Base-by-base conservation (phyloP, 2,888 invertebrate genomes). In the Anoplius nigerrimus region DNA sequence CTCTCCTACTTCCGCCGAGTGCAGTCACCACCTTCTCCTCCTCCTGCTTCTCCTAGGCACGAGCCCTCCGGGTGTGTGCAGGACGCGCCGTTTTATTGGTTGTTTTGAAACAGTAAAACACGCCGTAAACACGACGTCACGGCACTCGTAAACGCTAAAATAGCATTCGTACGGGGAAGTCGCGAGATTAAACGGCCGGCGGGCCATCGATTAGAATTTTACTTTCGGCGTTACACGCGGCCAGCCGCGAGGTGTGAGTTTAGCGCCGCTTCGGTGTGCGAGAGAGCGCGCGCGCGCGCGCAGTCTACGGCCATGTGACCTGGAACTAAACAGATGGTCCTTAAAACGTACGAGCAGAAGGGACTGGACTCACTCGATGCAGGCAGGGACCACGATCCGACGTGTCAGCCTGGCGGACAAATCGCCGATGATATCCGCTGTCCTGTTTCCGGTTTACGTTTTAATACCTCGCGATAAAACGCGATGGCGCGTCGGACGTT, bases 91-190 rank as follows among this genome's bases (percentile, higher is more conserved):
- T 72, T 81, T 82, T 82, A 82, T 78, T 78, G 74, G 66, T 73
- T 79, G 72, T 80, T 81, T 82, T 72, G 72, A 80, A 75, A 80
- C 74, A 69, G 71, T 74, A 69, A 72, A 81, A 73, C 65, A 72
- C 58, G 70, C 61, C 66, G 72, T 78, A 74, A 80, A 81, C 71
- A 67, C 55, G 80, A 63, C 59, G 68, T 74, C 69, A 54, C 71
- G 20, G 58, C 61, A 57, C 55, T 69, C 67, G 75, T 75, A 71
- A 74, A 76, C 69, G 66, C 62, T 67, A 58, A 72, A 74, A 72
- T 53, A 52, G 53, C 54, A 27, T 56, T 61, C 63, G 55, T 60
- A 62, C 22, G 20, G 56, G 59, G 62, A 71, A 62, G 73, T 16
- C 62, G 67, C 53, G 66, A 56, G 67, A 74, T 72, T 68, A 72